Evolutionary conservation across 1,140 invertebrate genomes (phyloP), one percentile per base, ranked within the genome.

Genomic region (Brachionus paranguensis): DNA sequence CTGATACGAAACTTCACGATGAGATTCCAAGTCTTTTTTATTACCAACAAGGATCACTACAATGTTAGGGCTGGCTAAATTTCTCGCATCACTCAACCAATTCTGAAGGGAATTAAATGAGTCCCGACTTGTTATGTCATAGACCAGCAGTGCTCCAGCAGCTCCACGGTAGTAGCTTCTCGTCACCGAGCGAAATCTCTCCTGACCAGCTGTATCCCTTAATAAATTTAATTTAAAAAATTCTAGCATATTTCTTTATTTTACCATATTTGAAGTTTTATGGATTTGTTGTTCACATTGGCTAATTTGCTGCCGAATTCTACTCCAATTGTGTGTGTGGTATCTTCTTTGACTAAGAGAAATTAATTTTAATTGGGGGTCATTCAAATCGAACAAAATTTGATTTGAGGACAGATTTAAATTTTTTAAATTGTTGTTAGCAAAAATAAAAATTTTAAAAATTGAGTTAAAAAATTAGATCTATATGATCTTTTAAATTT

Each of bases 211-310:
- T 83, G 92, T 92, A 86, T 92, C 92, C 91, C 91, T 78, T 27
- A 37, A 47, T 24, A 3, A 76, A 47, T 45, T 27, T 11, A 45
- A 20, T n/a, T 20, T 17, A 17, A 76, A 76, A 45, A 45, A 47
- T 37, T 37, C 5, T 65, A 37, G 6, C 11, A 24, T 6, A 17
- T 65, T 65, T 29, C 2, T 10, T 27, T 33, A n/a, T 29, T 47
- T 47, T 20, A 90, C 90, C 90, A 93, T 85, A 89, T 90, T 81
- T 96, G 95, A 86, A 97, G 91, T 88, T 96, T 96, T 7, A 97
- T 94, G 87, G 93, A 94, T 55, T 93, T 92, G 33, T 94, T 93
- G 86, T 95, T 95, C 29, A 96, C 94, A 85, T 92, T 92, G 24
- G 96, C 93, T 87, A 96, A 92, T 91, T 96, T 97, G 88, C 88